Conservation (phyloP, 2,888 invertebrate genomes). For the Cephalotes varians region DNA sequence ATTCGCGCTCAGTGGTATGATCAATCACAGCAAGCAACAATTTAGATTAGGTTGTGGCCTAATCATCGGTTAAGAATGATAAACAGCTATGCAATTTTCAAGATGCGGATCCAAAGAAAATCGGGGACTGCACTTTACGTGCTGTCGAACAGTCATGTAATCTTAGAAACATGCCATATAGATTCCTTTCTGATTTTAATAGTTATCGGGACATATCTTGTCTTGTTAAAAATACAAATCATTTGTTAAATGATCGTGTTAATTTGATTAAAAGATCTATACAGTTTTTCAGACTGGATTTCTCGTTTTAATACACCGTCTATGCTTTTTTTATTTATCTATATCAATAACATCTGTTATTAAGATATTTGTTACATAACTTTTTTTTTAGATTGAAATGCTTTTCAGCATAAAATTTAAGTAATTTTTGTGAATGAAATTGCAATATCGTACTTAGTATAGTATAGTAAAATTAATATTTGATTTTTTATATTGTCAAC, state of each 20-base stretch:
- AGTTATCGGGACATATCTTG: constrained; percentile 56
- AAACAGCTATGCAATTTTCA: constrained; percentile 15
- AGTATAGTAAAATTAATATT: background rate
- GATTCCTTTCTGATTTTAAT: constrained; percentile 60
- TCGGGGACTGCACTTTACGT: constrained; percentile 50
- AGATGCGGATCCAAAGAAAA: constrained; percentile 44
- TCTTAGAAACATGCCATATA: constrained; percentile 57
- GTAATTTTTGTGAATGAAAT: constrained; percentile 13
- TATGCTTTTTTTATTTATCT: constrained; percentile 5
- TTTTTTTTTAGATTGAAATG: background rate
- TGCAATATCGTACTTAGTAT: background rate
- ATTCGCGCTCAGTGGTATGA: constrained; percentile 95
- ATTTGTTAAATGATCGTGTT: constrained; percentile 63
- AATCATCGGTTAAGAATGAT: constrained; percentile 92
- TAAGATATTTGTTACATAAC: background rate
- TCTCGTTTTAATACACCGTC: constrained; percentile 36
- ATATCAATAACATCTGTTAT: background rate
- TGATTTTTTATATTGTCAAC: background rate
- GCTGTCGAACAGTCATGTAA: constrained; percentile 59
- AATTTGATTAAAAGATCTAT: constrained; percentile 64
- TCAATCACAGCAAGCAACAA: constrained; percentile 97
- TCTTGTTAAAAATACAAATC: constrained; percentile 55
- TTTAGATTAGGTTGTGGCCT: constrained; percentile 98
- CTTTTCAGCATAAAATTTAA: background rate
- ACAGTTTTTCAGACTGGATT: background rate